These are phyloP conservation scores for Gryllus bimaculatus DNA, from an alignment of 1,140 invertebrate genomes.

Conservation along the genomic window DNA sequence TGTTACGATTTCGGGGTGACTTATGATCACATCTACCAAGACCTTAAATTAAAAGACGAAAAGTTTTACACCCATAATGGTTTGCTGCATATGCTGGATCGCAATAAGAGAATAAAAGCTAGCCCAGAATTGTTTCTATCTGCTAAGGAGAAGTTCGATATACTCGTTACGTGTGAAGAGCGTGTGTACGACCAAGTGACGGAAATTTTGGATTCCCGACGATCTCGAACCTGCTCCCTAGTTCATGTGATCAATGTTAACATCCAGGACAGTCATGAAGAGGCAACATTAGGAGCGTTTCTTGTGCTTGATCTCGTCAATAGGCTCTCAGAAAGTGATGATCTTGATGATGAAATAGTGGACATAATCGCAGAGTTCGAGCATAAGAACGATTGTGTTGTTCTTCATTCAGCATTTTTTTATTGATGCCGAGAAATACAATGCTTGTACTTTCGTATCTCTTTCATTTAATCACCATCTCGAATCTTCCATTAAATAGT, in stretches of 20 bases:
- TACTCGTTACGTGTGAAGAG: conserved; percentile 96
- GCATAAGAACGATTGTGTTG: conserved; percentile 70
- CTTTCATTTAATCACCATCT: not conserved
- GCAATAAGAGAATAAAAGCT: conserved; percentile 91
- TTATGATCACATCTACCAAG: conserved; percentile 97
- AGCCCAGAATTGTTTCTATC: conserved; percentile 92
- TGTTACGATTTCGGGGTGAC: conserved; percentile 95
- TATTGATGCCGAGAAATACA: conserved; percentile 49
- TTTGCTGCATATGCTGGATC: conserved; percentile 94
- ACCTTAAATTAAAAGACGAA: conserved; percentile 81
- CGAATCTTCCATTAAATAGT: too few relatives aligned
- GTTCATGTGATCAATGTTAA: conserved; percentile 98
- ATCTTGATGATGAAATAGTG: conserved; percentile 97
- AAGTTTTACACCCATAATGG: conserved; percentile 97
- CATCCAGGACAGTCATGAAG: conserved; percentile 99
- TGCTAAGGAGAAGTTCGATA: conserved; percentile 85
- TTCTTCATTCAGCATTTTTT: conserved; percentile 90
- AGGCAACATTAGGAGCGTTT: conserved; percentile 99
- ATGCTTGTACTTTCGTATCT: not conserved
- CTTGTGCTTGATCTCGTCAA: conserved; percentile 90
- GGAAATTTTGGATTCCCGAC: conserved; percentile 37
- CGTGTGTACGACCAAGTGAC: conserved; percentile 92
- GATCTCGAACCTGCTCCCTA: conserved; percentile 63
- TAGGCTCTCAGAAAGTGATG: conserved; percentile 79
- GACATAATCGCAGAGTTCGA: conserved; percentile 94